Percentiles rank a stretch among this genome's conserved stretches.
phyloP scores from a whole-genome alignment of 2,797 vertebrate genomes.

The Arnoldichthys spilopterus region DNA sequence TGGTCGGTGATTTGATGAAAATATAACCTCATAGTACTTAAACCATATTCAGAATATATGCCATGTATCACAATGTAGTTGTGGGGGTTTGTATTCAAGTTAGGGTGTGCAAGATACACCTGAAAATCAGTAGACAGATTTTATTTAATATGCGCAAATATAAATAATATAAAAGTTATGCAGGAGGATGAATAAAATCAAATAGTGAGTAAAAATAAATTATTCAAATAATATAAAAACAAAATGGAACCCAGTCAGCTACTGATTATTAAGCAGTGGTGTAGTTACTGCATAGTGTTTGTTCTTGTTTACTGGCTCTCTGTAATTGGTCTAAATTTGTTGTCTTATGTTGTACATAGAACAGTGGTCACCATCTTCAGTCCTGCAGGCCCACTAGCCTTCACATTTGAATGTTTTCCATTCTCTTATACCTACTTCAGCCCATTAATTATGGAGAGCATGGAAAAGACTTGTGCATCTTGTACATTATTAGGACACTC shows the following conservation, averaged over 20 bases:
- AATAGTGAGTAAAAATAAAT: background rate
- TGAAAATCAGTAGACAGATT: background rate
- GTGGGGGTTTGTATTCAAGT: background rate
- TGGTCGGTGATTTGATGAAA: background rate
- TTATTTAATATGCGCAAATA: too few species aligned
- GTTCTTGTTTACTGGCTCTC: background rate
- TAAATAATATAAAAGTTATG: too few species aligned
- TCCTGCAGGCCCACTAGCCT: too few species aligned
- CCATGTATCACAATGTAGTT: background rate
- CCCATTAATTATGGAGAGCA: too few species aligned
- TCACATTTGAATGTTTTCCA: background rate
- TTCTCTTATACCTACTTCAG: background rate
- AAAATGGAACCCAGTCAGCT: background rate
- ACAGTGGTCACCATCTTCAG: too few species aligned
- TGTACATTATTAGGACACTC: background rate
- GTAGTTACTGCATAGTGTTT: background rate
- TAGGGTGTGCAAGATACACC: background rate
- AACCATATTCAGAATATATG: too few species aligned
- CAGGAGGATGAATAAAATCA: too few species aligned
- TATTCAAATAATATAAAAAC: background rate
- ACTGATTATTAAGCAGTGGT: background rate
- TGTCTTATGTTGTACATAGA: background rate
- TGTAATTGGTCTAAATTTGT: background rate
- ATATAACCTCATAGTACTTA: background rate
- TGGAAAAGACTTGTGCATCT: too few species aligned